These are phyloP conservation scores for Aldabrachelys gigantea DNA, from an alignment of 2,113 vertebrate genomes.

Conservation along the genomic window DNA sequence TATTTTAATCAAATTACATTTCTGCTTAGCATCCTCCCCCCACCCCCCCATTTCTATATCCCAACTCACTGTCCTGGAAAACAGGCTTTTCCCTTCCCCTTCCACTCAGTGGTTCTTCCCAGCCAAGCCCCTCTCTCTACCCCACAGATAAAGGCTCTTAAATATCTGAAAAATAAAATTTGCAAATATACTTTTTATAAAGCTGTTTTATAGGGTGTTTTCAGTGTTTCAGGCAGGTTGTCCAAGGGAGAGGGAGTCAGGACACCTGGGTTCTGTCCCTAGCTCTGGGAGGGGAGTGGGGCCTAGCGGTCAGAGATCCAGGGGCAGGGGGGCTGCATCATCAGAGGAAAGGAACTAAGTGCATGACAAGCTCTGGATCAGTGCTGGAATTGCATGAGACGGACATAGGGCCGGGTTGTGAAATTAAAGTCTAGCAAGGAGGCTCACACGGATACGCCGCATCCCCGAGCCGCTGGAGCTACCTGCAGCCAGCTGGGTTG, in stretches of 20 bases:
- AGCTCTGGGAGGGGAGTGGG: not conserved
- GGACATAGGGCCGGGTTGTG: not conserved
- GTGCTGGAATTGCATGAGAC: too few relatives aligned
- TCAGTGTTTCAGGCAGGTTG: not conserved
- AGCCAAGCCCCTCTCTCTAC: not conserved
- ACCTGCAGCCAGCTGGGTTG: not conserved
- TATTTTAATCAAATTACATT: not conserved
- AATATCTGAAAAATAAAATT: not conserved
- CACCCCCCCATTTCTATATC: not conserved
- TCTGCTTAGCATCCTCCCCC: not conserved
- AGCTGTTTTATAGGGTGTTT: not conserved
- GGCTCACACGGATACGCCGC: not conserved
- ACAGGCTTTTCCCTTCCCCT: not conserved
- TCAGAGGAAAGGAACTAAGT: not conserved
- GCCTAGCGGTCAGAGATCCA: not conserved
- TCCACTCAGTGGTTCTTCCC: not conserved
- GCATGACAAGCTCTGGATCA: not conserved
- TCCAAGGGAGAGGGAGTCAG: not conserved
- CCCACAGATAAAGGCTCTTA: not conserved
- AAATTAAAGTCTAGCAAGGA: not conserved
- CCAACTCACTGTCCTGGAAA: not conserved
- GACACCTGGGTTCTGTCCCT: not conserved
- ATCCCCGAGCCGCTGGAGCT: not conserved
- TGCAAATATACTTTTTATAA: not conserved
- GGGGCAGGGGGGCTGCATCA: not conserved